Conservation (phyloP, 2,113 vertebrate species). For the Ammodytes dubius region DNA sequence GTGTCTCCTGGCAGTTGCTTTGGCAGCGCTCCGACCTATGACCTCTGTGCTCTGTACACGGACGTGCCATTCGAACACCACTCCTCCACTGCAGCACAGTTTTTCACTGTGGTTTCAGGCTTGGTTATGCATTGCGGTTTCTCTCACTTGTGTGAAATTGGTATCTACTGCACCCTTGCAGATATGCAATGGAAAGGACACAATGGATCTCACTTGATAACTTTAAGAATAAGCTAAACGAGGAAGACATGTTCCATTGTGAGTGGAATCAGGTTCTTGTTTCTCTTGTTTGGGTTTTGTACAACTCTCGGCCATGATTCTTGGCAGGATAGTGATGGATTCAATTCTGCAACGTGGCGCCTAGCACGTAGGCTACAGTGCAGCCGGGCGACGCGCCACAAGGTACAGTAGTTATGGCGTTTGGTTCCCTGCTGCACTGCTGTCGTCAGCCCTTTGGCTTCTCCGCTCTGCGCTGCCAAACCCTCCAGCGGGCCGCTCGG, state of each 20-base stretch:
- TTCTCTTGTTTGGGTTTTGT: background rate
- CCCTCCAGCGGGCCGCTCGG: conserved; percentile 55
- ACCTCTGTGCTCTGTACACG: conserved; percentile 19
- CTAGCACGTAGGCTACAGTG: conserved; percentile 1
- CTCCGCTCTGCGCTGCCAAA: conserved; percentile 54
- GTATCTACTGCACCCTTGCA: background rate
- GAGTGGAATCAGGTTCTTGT: background rate
- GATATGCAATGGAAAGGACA: background rate
- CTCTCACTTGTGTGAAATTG: background rate
- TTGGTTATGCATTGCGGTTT: conserved; percentile 4
- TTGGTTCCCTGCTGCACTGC: conserved; percentile 54
- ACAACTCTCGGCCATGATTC: background rate
- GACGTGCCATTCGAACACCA: conserved; percentile 15
- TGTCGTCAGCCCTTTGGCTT: conserved; percentile 74
- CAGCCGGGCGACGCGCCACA: conserved; percentile 35
- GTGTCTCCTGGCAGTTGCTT: conserved; percentile 13
- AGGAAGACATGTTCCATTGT: background rate
- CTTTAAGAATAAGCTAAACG: background rate
- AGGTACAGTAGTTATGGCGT: conserved; percentile 46
- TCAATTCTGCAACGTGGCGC: conserved; percentile 58
- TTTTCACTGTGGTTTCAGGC: conserved; percentile 53
- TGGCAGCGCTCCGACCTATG: conserved; percentile 31
- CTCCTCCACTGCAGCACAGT: background rate
- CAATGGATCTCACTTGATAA: background rate
- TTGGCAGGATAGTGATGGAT: too few species aligned